Percentiles rank a stretch among this genome's conserved stretches.
Evolutionary conservation across 2,888 invertebrate species (phyloP).

Genomic region (Ormyrus thymus): DNA sequence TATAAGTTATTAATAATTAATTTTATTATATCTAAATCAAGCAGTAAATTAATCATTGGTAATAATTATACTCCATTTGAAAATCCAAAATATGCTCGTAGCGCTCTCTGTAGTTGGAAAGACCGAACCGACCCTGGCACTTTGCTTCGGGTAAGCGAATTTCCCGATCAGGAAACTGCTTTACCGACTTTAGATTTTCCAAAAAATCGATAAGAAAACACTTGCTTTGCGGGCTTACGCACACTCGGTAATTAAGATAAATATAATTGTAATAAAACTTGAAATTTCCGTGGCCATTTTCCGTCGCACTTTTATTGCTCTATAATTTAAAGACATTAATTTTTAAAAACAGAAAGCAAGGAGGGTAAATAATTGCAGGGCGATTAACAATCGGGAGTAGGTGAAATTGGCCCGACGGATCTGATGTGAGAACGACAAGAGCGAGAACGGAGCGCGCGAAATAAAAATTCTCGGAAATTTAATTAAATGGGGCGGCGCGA

Average conservation of each 20-base stretch:
- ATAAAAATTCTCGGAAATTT: slow-evolving; percentile 69
- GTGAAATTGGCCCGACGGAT: slow-evolving; percentile 43
- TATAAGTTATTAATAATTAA: too few species aligned
- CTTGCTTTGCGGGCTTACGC: too few species aligned
- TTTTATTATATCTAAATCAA: too few species aligned
- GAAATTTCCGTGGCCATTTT: too few species aligned
- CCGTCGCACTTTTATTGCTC: too few species aligned
- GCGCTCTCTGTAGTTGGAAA: slow-evolving; percentile 27
- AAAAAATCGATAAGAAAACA: slow-evolving; percentile 1
- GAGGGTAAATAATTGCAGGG: slow-evolving; percentile 33
- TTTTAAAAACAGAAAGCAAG: too few species aligned
- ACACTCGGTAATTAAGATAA: too few species aligned
- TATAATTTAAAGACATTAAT: too few species aligned
- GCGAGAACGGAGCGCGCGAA: slow-evolving; percentile 48
- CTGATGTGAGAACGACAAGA: slow-evolving; percentile 56
- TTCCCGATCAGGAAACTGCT: slow-evolving; percentile 10
- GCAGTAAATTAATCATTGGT: too few species aligned
- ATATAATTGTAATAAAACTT: too few species aligned
- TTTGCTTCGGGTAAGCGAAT: slow-evolving; percentile 32
- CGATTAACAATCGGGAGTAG: slow-evolving; percentile 52
- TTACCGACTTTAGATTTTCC: slow-evolving; percentile 40
- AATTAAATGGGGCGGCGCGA: slow-evolving; percentile 64
- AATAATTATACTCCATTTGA: background rate
- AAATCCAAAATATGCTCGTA: slow-evolving; percentile 15
- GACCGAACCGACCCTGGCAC: slow-evolving; percentile 1